Base-by-base conservation (phyloP, 1,140 invertebrate genomes). In the Drosophila ohnishii region DNA sequence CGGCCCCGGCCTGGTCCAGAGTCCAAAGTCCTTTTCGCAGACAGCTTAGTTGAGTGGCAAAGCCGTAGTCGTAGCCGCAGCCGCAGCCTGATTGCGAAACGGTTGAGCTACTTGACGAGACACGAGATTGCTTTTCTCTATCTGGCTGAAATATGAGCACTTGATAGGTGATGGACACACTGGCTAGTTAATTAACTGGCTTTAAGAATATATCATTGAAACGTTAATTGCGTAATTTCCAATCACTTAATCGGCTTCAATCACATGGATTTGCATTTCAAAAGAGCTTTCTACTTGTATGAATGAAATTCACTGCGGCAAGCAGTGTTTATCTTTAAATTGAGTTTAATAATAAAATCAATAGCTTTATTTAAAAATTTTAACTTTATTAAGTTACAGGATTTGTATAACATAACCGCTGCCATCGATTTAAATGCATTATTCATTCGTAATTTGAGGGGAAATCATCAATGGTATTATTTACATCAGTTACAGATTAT, bases 41-140 rank as follows among this genome's bases (percentile, higher is more conserved):
- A 83, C 75, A 78, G 74, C 82, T 77, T 80, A 62, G 72, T 59
- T 67, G 62, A 71, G 50, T 75, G 75, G 50, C 32, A 53, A 53
- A 53, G 32, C 50, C 50, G 5, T 22, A 19, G 50, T 34, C 63
- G 58, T 39, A 28, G 50, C 50, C 34, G 13, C 37, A 37, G 57
- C 63, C 76, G 51, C 80, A 77, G 67, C 67, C 74, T 65, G 75
- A 62, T 78, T 42, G 57, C 39, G 28, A 59, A 81, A 77, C 72
- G 73, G 57, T 67, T 53, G 55, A 73, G 67, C 57, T 50, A 25
- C 30, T 37, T 75, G 70, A 62, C 73, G 71, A 44, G 67, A 69
- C 65, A 35, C 40, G 61, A 64, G 63, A 72, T 71, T 71, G 53
- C 34, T 50, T 71, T 58, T 40, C 35, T 37, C 19, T 14, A 22